These are phyloP conservation scores for Nemotelus nigrinus DNA, from an alignment of 2,888 invertebrate genomes.

Conservation along the genomic window DNA sequence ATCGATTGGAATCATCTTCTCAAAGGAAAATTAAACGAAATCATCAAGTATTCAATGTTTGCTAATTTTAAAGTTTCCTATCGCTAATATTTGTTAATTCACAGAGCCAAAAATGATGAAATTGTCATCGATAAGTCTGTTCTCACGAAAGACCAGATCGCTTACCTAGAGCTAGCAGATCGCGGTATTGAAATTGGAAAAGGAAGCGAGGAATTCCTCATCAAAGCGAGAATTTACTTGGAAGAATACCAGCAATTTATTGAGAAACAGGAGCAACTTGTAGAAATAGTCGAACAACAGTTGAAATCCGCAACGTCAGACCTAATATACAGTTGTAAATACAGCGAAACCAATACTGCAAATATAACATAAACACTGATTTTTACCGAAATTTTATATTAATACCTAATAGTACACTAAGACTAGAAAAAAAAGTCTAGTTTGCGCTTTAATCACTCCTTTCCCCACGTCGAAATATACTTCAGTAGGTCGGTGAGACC, in stretches of 20 bases:
- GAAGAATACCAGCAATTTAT: slow-evolving; percentile 53
- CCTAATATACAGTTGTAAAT: slow-evolving; percentile 49
- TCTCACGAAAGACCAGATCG: slow-evolving; percentile 56
- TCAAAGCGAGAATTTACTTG: slow-evolving; percentile 54
- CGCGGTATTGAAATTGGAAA: slow-evolving; percentile 56
- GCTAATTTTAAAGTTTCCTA: not conserved
- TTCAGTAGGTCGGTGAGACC: slow-evolving; percentile 85
- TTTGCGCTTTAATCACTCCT: slow-evolving; percentile 48
- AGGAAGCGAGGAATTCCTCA: slow-evolving; percentile 55
- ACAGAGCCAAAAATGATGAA: not conserved
- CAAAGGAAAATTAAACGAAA: slow-evolving; percentile 45
- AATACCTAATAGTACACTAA: slow-evolving; percentile 16
- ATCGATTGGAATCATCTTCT: slow-evolving; percentile 54
- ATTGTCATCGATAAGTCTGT: slow-evolving; percentile 48
- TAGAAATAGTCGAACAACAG: slow-evolving; percentile 51
- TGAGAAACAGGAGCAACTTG: slow-evolving; percentile 53
- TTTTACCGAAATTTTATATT: not conserved
- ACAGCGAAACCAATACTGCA: slow-evolving; percentile 28
- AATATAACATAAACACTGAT: no score
- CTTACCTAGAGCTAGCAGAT: slow-evolving; percentile 55
- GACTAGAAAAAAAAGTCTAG: not conserved
- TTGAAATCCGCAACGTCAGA: slow-evolving; percentile 46
- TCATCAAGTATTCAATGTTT: slow-evolving; percentile 46
- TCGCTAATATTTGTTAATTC: not conserved
- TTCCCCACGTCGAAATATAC: slow-evolving; percentile 72